These are phyloP conservation scores for Aporophyla nigra DNA, from an alignment of 2,888 invertebrate genomes.

Conservation along the genomic window DNA sequence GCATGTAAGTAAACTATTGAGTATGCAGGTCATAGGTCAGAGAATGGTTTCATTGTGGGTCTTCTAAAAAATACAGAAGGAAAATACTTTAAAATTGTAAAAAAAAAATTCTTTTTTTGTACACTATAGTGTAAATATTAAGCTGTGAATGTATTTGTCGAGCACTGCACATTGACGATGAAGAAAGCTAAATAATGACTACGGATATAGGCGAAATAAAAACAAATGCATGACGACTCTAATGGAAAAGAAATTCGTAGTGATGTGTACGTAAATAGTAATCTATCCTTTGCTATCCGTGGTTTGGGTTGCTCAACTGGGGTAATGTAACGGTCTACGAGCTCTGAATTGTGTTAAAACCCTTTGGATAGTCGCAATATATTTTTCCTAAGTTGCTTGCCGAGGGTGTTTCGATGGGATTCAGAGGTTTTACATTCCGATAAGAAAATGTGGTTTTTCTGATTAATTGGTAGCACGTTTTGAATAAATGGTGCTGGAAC, in stretches of 20 bases:
- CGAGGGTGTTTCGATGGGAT: conserved; percentile 60
- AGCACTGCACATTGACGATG: not conserved
- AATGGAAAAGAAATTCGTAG: conserved; percentile 29
- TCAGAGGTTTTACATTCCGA: conserved; percentile 38
- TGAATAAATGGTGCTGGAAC: conserved; percentile 8
- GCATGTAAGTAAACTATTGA: too few relatives aligned
- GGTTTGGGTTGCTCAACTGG: conserved; percentile 57
- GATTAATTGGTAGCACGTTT: conserved; percentile 23
- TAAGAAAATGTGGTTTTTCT: conserved; percentile 24
- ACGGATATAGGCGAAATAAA: conserved; percentile 1
- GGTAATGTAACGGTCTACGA: conserved; percentile 65
- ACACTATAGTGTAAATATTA: not conserved
- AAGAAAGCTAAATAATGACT: not conserved
- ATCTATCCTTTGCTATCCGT: conserved; percentile 42
- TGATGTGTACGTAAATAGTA: conserved; percentile 58
- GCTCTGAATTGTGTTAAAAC: conserved; percentile 68
- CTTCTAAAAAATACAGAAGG: not conserved
- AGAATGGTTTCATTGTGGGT: not conserved
- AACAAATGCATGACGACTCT: conserved; percentile 6
- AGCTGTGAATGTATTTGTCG: not conserved
- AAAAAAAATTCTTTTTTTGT: not conserved
- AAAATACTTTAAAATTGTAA: too few relatives aligned
- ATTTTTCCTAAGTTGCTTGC: conserved; percentile 60
- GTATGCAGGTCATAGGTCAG: not conserved
- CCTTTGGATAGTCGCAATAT: conserved; percentile 66